Evolutionary conservation across 2,797 vertebrate genomes (phyloP), one percentile per base, ranked within the genome.

Genomic region (Coracias cyanogaster): DNA sequence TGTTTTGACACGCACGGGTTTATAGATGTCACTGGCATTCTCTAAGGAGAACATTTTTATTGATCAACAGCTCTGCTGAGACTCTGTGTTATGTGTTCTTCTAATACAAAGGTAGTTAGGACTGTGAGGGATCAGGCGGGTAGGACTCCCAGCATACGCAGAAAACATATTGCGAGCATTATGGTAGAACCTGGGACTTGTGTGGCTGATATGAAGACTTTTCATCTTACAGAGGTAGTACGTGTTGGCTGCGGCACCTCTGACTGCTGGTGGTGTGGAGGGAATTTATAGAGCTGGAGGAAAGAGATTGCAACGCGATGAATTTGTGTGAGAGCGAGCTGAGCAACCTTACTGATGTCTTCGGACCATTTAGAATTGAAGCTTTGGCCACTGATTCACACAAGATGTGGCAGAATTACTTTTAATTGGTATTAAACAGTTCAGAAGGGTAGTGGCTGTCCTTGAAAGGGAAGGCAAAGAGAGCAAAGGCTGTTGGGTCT

Each of bases 21-120:
- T 97, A 97, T 96, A 46, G 97, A 97, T 97, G 97, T 97, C 96
- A 57, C 86, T 49, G 17, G 74, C 62, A 19, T 64, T 89, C 98
- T 98, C 96, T 2, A 48, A 95, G 95, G 97, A 95, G 94, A 58
- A 49, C 3, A 14, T 70, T 93, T 96, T 96, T 97, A 96, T 96
- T 97, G 97, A 98, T 97, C 95, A 82, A 94, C 93, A 72, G 96
- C 95, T 94, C 97, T 94, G 90, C 95, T 49, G 96, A 97, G 97
- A 79, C 94, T 71, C 35, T 21, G 67, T 82, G 74, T 65, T 92
- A 90, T 85, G 90, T 93, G 90, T 93, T 97, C 94, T 81, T 91
- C 93, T 82, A 89, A 86, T 89, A 89, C 90, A 96, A 89, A 94
- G 43, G 62, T 18, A 12, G 94, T 64, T 52, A 57, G 94, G 91